Base-by-base conservation (phyloP, 2,888 invertebrate genomes). In the Disparrhopalites patrizii region DNA sequence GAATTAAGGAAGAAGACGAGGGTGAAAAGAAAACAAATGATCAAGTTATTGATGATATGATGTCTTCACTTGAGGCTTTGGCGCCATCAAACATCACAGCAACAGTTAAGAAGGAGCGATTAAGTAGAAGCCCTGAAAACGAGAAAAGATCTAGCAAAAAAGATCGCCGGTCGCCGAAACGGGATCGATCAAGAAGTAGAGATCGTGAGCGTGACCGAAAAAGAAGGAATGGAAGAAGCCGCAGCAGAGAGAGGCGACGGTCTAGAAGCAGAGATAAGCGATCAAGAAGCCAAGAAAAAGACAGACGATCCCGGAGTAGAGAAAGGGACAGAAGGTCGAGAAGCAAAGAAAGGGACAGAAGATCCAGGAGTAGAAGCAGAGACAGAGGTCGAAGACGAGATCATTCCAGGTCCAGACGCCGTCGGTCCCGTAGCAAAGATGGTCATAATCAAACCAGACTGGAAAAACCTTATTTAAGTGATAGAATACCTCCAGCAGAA, bases 41-140 rank as follows among this genome's bases (percentile, higher is more conserved):
- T 68, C 81, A 82, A 62, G 82, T 81, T 77, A 78, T 79, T 62
- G 81, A 88, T 73, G 87, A 90, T 77, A 87, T 90, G 2, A 91
- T 93, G 91, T 87, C 91, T 20, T 89, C 89, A 70, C 81, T 93
- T 58, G 93, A 93, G 80, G 89, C 91, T 3, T 80, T 91, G 28
- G 93, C 91, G 1, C 91, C 91, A 2, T 87, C 88, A 66, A 66
- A 65, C 27, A 66, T 54, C 31, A 66, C 55, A 51, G 47, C 64
- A 23, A 65, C 40, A 62, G 67, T 62, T 50, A 70, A 64, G 71
- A 62, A 38, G 27, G 36, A 33, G 57, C 52, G 56, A 63, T 38
- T 18, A 56, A 38, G 55, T 38, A 15, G 27, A 62, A 55, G 36
- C 30, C 55, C n/a, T n/a, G n/a, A n/a, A n/a, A n/a, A n/a, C n/a